These are phyloP conservation scores for Tanaodytes sp. DNA, from an alignment of 2,888 invertebrate species.

Conservation along the genomic window DNA sequence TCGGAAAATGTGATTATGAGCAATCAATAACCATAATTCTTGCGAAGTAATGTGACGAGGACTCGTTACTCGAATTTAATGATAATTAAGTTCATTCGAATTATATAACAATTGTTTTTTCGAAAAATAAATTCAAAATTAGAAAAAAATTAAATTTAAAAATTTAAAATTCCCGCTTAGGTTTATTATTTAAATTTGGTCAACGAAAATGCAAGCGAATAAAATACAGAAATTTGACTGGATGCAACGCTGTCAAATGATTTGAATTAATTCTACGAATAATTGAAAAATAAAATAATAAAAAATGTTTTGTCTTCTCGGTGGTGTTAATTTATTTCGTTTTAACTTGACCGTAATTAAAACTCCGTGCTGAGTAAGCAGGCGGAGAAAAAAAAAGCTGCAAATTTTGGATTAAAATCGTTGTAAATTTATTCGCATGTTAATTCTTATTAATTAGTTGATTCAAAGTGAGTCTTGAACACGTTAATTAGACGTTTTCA, in stretches of 20 bases:
- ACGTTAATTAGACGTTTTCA: constrained; percentile 52
- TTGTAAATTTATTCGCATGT: constrained; percentile 50
- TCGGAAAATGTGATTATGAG: constrained; percentile 28
- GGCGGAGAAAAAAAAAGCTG: constrained; percentile 34
- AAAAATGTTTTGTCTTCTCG: constrained; percentile 33
- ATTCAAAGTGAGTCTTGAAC: constrained; percentile 47
- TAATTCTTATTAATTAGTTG: constrained; percentile 52
- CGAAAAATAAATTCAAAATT: too few relatives aligned
- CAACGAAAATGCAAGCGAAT: background rate
- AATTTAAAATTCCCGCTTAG: background rate
- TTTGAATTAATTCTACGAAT: constrained; percentile 25
- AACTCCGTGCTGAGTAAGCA: constrained; percentile 27
- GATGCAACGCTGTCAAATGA: constrained; percentile 1
- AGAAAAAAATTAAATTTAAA: too few relatives aligned
- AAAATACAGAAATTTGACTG: background rate
- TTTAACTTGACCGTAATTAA: constrained; percentile 46
- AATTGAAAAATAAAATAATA: constrained; percentile 18
- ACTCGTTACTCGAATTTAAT: too few relatives aligned
- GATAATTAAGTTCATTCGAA: too few relatives aligned
- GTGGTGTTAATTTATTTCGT: constrained; percentile 34
- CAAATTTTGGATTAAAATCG: constrained; percentile 47
- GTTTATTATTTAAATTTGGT: background rate
- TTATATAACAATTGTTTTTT: too few relatives aligned
- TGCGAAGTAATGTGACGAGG: too few relatives aligned
- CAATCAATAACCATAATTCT: constrained; percentile 29